Evolutionary conservation across 2,888 invertebrate species (phyloP).

Genomic region (Chymomyza fuscimana): DNA sequence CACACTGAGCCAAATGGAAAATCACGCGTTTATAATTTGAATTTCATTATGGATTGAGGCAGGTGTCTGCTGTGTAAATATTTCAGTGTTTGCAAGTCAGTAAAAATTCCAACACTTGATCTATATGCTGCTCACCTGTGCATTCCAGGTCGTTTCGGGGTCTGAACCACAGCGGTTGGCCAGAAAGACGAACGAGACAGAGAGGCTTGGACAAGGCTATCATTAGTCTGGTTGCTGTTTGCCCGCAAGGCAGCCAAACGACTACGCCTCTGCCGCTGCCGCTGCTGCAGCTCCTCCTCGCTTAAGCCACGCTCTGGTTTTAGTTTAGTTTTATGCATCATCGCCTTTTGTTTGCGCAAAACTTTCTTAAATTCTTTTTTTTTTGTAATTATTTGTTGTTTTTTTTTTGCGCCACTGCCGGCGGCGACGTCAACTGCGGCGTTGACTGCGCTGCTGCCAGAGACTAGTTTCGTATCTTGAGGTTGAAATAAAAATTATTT

Average conservation of each 20-base stretch:
- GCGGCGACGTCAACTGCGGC: conserved; percentile 23
- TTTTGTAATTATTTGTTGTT: neutral
- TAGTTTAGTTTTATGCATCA: conserved; percentile 51
- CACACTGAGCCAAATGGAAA: neutral
- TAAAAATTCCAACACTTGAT: neutral
- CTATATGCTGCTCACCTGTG: conserved; percentile 35
- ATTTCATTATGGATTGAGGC: neutral
- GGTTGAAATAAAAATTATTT: conserved; percentile 78
- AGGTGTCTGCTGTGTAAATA: neutral
- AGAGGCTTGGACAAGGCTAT: conserved; percentile 57
- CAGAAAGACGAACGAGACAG: neutral
- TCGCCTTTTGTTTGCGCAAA: conserved; percentile 73
- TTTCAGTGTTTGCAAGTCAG: neutral
- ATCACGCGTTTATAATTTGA: conserved; percentile 9
- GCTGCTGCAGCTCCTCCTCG: neutral
- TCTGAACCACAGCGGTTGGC: conserved; percentile 1
- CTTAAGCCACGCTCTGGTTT: conserved; percentile 26
- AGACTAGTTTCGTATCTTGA: conserved; percentile 72
- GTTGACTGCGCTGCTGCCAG: conserved; percentile 34
- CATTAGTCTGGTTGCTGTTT: conserved; percentile 50
- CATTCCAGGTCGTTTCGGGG: conserved; percentile 10
- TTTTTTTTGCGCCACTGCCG: conserved; percentile 3
- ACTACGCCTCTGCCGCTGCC: neutral
- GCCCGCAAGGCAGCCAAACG: neutral
- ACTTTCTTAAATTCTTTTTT: conserved; percentile 71